Conservation (phyloP, 2,113 vertebrate species). For the Leucoraja erinaceus region DNA sequence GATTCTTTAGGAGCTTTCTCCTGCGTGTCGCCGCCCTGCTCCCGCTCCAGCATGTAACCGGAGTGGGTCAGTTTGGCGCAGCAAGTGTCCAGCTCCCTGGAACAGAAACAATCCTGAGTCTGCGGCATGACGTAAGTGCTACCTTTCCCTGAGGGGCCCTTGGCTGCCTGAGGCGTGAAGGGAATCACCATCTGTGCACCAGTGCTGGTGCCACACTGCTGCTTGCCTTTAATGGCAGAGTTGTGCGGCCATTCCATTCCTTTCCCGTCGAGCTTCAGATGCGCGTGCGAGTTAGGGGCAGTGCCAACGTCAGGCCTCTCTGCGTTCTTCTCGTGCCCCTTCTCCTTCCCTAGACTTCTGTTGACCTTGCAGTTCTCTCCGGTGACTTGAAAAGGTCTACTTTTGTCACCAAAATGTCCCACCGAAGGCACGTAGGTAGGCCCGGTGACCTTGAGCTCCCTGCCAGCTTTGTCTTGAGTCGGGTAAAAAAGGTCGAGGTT, state of each 20-base stretch:
- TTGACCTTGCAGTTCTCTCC: constrained; percentile 68
- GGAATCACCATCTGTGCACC: constrained; percentile 70
- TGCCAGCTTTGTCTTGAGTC: constrained; percentile 69
- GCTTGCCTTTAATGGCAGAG: constrained; percentile 61
- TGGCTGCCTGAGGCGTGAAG: constrained; percentile 62
- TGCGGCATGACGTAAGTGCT: constrained; percentile 68
- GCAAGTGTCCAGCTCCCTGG: constrained; percentile 56
- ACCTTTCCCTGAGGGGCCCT: constrained; percentile 62
- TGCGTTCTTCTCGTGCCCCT: constrained; percentile 54
- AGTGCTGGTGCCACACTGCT: constrained; percentile 68
- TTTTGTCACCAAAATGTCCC: constrained; percentile 74
- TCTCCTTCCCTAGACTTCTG: constrained; percentile 66
- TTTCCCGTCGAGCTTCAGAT: constrained; percentile 70
- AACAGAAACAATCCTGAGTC: constrained; percentile 77
- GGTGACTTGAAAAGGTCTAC: constrained; percentile 72
- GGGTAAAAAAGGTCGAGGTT: constrained; percentile 81
- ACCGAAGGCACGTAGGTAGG: constrained; percentile 83
- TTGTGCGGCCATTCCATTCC: constrained; percentile 73
- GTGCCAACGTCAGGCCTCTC: constrained; percentile 40
- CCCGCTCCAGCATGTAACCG: constrained; percentile 48
- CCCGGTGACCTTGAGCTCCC: constrained; percentile 76
- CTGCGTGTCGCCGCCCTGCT: constrained; percentile 47
- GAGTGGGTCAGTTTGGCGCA: constrained; percentile 55
- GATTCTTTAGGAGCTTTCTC: constrained; percentile 61
- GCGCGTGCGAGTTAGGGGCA: constrained; percentile 49